These are phyloP conservation scores for Macaria liturata DNA, from an alignment of 2,888 invertebrate genomes.

Conservation along the genomic window DNA sequence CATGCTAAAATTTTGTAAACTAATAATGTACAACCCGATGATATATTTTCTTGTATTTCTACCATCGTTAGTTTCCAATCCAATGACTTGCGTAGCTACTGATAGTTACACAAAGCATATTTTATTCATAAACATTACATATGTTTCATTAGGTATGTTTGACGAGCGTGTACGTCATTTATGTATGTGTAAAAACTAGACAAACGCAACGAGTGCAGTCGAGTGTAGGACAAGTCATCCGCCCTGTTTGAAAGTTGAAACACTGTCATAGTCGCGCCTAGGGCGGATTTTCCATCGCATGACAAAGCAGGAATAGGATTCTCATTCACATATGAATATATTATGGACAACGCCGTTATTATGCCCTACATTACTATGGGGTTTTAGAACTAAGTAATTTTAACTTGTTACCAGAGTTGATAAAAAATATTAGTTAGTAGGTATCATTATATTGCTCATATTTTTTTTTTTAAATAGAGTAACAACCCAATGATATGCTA, in stretches of 20 bases:
- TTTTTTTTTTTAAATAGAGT: too few relatives aligned
- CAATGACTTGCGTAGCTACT: neutral
- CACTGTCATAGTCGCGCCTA: constrained; percentile 28
- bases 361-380: constrained; percentile 1
- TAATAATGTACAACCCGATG: too few relatives aligned
- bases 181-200: constrained; percentile 7
- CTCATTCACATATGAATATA: constrained; percentile 26
- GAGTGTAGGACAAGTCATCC: constrained; percentile 30
- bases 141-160: constrained; percentile 10
- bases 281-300: constrained; percentile 46
- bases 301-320: constrained; percentile 35
- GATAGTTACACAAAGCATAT: constrained; percentile 10
- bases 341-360: constrained; percentile 20
- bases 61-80: constrained; percentile 3
- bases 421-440: too few relatives aligned
- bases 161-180: constrained; percentile 1
- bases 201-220: constrained; percentile 17
- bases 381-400: too few relatives aligned
- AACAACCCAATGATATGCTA: too few relatives aligned
- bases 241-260: constrained; percentile 26
- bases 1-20: too few relatives aligned
- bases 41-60: too few relatives aligned
- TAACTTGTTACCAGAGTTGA: too few relatives aligned
- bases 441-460: too few relatives aligned
- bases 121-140: constrained; percentile 14